Evolutionary conservation across 1,140 invertebrate genomes (phyloP), one percentile per base, ranked within the genome.

Genomic region (Delia radicum): DNA sequence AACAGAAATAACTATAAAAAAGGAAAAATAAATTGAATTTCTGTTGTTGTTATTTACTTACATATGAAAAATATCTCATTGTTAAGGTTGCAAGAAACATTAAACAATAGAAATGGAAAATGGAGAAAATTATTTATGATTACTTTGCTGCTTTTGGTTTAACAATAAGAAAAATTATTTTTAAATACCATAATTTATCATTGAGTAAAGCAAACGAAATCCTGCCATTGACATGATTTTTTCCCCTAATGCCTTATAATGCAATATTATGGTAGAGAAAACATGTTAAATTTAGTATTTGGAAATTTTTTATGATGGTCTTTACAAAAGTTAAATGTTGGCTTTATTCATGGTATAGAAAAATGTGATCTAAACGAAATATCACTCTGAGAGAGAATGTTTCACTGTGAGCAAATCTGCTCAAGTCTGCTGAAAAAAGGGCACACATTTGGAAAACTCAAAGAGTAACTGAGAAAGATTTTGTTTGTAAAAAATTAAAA

Each of bases 141-240:
- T 42, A n/a, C 10, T 42, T 42, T 42, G 37, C 15, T 55, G 18
- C 8, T 21, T 55, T 55, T 55, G 0, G 48, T 55, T 55, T 3
- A 69, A 33, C 28, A 18, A 69, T 69, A 69, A 69, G 65, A 33
- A 33, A 33, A 69, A 69, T 69, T 55, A 69, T 31, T 69, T 69
- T 31, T 37, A 69, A 69, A 69, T 33, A 69, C 65, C 65, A 21
- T 33, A 69, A 69, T 69, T 69, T 69, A 69, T 69, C 65, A 69
- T 69, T 21, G 15, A 69, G 18, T 69, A 69, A 69, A 21, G 65
- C 31, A 69, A 69, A 6, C 18, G 65, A 69, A 33, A 21, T 18
- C 65, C 6, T 69, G 29, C n/a, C 65, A 69, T 33, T 33, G 65
- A 69, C 29, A 69, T 69, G 65, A n/a, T n/a, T n/a, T 65, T 65